phyloP scores from a whole-genome alignment of 2,113 vertebrate genomes.

The Vireo altiloquus region DNA sequence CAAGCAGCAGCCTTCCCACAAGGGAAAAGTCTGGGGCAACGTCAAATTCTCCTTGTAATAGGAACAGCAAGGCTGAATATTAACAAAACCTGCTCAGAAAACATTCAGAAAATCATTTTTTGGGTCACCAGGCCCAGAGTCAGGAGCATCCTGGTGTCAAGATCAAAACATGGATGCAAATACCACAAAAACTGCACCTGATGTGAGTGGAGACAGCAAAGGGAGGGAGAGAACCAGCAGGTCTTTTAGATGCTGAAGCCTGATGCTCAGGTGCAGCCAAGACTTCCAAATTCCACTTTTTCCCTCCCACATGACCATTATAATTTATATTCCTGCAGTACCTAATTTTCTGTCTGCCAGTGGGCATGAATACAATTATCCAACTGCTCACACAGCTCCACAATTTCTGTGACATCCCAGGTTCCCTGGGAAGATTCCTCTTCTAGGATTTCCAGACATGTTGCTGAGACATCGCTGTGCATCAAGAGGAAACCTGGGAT shows the following conservation, averaged over 20 bases:
- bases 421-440: not conserved
- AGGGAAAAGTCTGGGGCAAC: fast-evolving
- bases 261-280: not conserved
- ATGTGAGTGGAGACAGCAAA: not conserved
- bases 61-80: not conserved
- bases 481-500: not conserved
- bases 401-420: fast-evolving
- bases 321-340: not conserved
- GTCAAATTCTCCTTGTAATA: not conserved
- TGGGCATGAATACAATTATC: fast-evolving
- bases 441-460: not conserved
- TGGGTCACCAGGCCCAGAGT: not conserved
- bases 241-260: not conserved
- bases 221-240: not conserved
- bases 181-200: not conserved
- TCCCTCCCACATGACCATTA: fast-evolving
- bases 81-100: not conserved
- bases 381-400: not conserved
- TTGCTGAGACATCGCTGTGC: not conserved
- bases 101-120: not conserved
- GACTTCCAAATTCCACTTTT: not conserved
- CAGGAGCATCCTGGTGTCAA: not conserved
- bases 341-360: not conserved
- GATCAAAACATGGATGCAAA: not conserved
- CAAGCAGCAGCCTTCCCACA: not conserved